Base-by-base conservation (phyloP, 2,113 vertebrate species). In the Lonchura striata region DNA sequence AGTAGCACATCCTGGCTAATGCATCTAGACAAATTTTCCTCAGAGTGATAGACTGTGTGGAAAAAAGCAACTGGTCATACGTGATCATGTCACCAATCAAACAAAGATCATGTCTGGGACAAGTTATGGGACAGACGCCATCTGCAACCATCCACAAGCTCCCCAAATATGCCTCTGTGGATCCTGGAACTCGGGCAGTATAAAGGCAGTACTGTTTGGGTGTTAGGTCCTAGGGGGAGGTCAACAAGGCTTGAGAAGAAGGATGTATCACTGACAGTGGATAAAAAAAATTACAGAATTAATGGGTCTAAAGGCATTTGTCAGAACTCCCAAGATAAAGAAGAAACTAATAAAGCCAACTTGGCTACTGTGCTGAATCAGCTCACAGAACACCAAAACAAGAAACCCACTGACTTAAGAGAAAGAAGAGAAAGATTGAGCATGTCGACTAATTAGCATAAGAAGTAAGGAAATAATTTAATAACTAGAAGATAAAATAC, bases 231-330 rank as follows among this genome's bases (percentile, higher is more conserved):
- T 9, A 24, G 20, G 3, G 4, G 11, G n/a, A 53, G 28, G 47
- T n/a, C 25, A 47, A n/a, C 12, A 70, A 25, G 21, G 7, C n/a
- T 47, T 63, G 24, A 70, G 23, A 41, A 61, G 28, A 39, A 70
- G n/a, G 28, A 60, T 70, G 28, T 13, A 46, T 61, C 28, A 28
- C 10, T 69, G n/a, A n/a, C 4, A 78, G 8, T 41, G 15, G n/a
- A 7, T 17, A 70, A 19, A 47, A 56, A 39, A 39, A 63, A 6
- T 2, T 2, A 15, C 30, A 54, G 41, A 61, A 47, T 30, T n/a
- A n/a, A 47, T 0, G 0, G 0, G 13, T 22, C 27, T n/a, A 13
- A 54, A 53, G 39, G 23, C 28, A 33, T 53, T 27, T 10, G 4
- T 25, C 33, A 39, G 14, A 61, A 44, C 10, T 39, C 28, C 15